Evolutionary conservation across 2,888 invertebrate species (phyloP).

Genomic region (Heteromyza rotundicornis): DNA sequence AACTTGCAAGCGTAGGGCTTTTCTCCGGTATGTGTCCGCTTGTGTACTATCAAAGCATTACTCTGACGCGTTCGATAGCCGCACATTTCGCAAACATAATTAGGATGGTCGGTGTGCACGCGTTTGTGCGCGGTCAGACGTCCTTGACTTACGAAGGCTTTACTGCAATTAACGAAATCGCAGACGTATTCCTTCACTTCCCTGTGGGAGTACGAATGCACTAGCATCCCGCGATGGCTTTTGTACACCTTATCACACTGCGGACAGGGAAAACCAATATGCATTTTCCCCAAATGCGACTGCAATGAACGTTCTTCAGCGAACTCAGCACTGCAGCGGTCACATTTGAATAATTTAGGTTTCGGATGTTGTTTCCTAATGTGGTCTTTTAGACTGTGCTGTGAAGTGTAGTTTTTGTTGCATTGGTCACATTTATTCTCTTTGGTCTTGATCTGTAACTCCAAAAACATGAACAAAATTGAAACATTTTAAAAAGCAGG

Average conservation of each 20-base stretch:
- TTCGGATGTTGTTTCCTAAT: too few relatives aligned
- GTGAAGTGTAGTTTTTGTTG: too few relatives aligned
- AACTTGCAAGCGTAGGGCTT: constrained; percentile 42
- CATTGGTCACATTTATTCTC: constrained; percentile 38
- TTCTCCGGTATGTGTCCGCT: constrained; percentile 52
- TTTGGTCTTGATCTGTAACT: constrained; percentile 32
- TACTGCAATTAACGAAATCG: constrained; percentile 44
- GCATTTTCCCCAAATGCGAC: constrained; percentile 35
- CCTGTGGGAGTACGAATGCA: constrained; percentile 43
- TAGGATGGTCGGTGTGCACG: constrained; percentile 46
- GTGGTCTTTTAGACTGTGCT: too few relatives aligned
- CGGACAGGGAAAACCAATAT: background rate
- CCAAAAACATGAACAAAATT: background rate
- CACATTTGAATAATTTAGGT: too few relatives aligned
- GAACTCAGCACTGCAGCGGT: background rate
- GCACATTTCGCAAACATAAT: constrained; percentile 36
- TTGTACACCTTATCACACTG: constrained; percentile 46
- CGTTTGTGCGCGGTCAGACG: constrained; percentile 44
- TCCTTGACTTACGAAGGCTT: constrained; percentile 47
- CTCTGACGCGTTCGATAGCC: constrained; percentile 39
- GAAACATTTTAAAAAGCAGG: too few relatives aligned
- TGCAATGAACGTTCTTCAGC: constrained; percentile 34
- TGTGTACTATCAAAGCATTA: constrained; percentile 48
- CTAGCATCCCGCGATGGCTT: constrained; percentile 41
- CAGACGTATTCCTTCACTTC: constrained; percentile 44